Base-by-base conservation (phyloP, 2,797 vertebrate species). In the Coracias cyanogaster region DNA sequence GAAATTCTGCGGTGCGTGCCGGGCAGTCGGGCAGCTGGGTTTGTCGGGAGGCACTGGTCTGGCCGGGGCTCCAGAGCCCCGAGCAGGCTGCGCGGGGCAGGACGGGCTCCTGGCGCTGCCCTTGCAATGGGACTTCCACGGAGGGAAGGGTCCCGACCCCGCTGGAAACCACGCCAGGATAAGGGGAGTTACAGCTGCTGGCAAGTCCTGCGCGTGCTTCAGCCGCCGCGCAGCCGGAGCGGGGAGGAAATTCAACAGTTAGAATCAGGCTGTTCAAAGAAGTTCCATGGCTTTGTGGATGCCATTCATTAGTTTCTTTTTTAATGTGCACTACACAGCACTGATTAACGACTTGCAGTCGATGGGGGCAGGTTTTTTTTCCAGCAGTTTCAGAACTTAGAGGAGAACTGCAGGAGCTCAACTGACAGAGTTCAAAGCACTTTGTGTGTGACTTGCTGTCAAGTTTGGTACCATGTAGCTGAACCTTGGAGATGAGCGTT, bases 181-280 rank as follows among this genome's bases (percentile, higher is more conserved):
- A 33, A 51, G n/a, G 81, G 55, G 65, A 94, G 58, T 58, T 91
- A 21, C 78, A 86, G 25, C n/a, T 52, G 60, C 16, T 66, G 37
- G 69, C 43, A 39, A 82, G 39, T 52, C 33, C 11, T 86, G 24
- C n/a, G 54, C 1, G 64, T 79, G 80, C 78, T 71, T 86, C 69
- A 93, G 43, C 80, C 89, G 85, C 2, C 0, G 8, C 48, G 60
- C 60, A 54, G 33, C 28, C 85, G 73, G 62, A 66, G 73, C 33
- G 52, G 78, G 45, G 39, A 94, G 95, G 88, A 97, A 96, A 90
- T 80, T 35, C n/a, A 94, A n/a, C 93, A 94, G 93, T 93, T 96
- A 82, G 58, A 88, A 86, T 65, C 70, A 79, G 31, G 16, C 90
- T 94, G 94, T 89, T 93, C 73, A 46, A 94, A 95, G 54, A 79